Conservation (phyloP, 1,140 invertebrate species). For the Ericerus pela region DNA sequence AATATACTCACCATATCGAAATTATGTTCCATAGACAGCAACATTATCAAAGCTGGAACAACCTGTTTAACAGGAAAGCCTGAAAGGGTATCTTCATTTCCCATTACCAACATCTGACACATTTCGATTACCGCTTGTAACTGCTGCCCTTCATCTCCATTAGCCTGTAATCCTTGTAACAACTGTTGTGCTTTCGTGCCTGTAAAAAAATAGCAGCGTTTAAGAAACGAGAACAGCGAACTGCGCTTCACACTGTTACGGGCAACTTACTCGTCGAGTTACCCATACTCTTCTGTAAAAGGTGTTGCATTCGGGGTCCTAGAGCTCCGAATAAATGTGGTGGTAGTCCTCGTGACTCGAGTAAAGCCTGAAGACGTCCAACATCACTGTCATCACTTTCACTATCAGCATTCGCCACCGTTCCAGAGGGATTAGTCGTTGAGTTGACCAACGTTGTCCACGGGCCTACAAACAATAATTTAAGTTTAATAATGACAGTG, state of each 20-base stretch:
- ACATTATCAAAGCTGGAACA: constrained; percentile 78
- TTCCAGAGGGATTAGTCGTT: neutral
- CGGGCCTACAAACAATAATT: neutral
- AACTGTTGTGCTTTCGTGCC: constrained; percentile 88
- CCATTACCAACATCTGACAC: constrained; percentile 98
- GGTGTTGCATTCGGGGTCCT: constrained; percentile 91
- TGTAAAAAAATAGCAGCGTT: constrained; percentile 34
- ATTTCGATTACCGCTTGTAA: constrained; percentile 95
- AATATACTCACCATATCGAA: constrained; percentile 73
- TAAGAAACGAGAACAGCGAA: too few relatives aligned
- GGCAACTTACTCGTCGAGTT: constrained; percentile 53
- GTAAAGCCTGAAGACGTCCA: constrained; percentile 68
- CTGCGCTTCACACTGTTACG: too few relatives aligned
- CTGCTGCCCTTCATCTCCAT: constrained; percentile 91
- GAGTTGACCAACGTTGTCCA: constrained; percentile 5
- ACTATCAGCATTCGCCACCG: constrained; percentile 28
- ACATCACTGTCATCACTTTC: constrained; percentile 73
- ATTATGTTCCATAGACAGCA: constrained; percentile 88
- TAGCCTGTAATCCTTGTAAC: constrained; percentile 79
- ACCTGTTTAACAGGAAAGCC: constrained; percentile 97
- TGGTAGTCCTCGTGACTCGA: constrained; percentile 85
- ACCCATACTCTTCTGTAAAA: constrained; percentile 85
- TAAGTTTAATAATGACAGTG: too few relatives aligned
- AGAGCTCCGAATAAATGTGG: constrained; percentile 89
- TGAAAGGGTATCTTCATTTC: constrained; percentile 95